These are phyloP conservation scores for Eidolon helvum DNA, from an alignment of 2,113 vertebrate genomes.

Conservation along the genomic window DNA sequence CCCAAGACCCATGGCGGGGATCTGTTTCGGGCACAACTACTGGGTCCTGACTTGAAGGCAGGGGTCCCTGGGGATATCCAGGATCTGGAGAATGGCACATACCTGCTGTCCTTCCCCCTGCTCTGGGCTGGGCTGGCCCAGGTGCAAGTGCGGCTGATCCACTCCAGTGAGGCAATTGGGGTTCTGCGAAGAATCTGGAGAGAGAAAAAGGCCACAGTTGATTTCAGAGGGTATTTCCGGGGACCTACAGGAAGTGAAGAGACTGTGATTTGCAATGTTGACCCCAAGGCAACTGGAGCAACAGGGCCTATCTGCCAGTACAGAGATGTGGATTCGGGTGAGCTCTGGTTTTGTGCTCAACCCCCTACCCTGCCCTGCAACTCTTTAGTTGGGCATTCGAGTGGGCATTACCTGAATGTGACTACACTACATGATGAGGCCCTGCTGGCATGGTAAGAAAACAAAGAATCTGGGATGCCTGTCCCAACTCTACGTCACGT, in stretches of 20 bases:
- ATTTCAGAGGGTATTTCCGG: conserved; percentile 71
- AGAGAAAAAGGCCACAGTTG: conserved; percentile 46
- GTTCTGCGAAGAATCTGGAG: conserved; percentile 42
- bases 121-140: conserved; percentile 47
- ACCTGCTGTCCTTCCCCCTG: conserved; percentile 56
- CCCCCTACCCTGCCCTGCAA: conserved; percentile 69
- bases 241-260: not conserved
- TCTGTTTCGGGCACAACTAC: conserved; percentile 46
- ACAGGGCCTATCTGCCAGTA: conserved; percentile 61
- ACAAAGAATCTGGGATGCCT: no score
- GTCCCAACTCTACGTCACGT: not conserved
- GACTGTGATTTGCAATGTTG: conserved; percentile 70
- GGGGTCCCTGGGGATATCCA: not conserved
- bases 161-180: conserved; percentile 60
- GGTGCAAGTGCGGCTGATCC: conserved; percentile 55
- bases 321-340: conserved; percentile 50
- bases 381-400: conserved; percentile 69
- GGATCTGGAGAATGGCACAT: conserved; percentile 61
- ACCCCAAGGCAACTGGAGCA: not conserved
- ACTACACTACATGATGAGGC: conserved; percentile 38
- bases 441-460: conserved; percentile 69
- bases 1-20: conserved; percentile 56
- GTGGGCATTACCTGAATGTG: conserved; percentile 63
- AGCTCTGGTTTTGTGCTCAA: conserved; percentile 73
- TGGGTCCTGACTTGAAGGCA: not conserved